Evolutionary conservation across 2,888 invertebrate genomes (phyloP).

Genomic region (Acrobasis consociella): DNA sequence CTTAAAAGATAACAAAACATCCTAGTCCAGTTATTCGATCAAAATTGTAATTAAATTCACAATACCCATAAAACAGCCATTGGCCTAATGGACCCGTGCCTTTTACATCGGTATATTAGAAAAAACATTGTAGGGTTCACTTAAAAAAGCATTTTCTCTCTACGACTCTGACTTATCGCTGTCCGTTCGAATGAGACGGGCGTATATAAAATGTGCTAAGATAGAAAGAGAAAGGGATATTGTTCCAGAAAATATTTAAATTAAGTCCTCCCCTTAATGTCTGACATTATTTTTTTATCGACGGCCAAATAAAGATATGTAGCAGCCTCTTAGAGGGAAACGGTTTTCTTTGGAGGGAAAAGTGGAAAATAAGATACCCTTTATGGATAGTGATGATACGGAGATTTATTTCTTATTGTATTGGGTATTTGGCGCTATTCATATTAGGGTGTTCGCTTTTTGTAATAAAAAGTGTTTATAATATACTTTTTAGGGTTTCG

Average conservation of each 20-base stretch:
- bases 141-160: constrained; percentile 75
- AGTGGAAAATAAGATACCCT: constrained; percentile 7
- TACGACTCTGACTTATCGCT: constrained; percentile 66
- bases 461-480: no score
- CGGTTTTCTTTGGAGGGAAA: constrained; percentile 26
- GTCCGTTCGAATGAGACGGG: constrained; percentile 46
- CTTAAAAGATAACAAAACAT: constrained; percentile 1
- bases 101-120: constrained; percentile 45
- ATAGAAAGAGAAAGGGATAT: constrained; percentile 42
- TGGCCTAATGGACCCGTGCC: constrained; percentile 52
- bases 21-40: not conserved
- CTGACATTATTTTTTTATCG: constrained; percentile 80
- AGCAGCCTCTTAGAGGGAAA: constrained; percentile 38
- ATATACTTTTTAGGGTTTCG: no score
- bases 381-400: not conserved
- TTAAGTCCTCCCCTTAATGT: constrained; percentile 77
- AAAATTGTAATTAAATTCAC: constrained; percentile 22
- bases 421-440: constrained; percentile 2
- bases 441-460: not conserved
- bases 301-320: constrained; percentile 74
- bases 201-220: constrained; percentile 29
- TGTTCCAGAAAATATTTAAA: constrained; percentile 74
- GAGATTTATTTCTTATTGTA: constrained; percentile 7
- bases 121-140: constrained; percentile 61
- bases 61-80: constrained; percentile 48